Evolutionary conservation across 1,140 invertebrate genomes (phyloP).

Genomic region (Drosophila varians): DNA sequence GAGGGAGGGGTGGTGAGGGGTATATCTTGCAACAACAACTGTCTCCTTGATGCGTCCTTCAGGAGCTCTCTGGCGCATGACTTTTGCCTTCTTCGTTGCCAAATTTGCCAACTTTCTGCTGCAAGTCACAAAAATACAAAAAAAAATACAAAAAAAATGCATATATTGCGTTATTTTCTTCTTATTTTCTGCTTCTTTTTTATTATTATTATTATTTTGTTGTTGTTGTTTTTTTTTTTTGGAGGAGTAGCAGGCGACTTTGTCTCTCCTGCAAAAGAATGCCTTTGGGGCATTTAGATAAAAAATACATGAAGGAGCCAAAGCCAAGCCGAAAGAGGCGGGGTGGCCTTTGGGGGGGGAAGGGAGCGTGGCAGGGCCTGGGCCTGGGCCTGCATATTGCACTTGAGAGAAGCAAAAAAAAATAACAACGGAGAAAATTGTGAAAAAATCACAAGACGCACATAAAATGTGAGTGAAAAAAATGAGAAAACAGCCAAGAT

Average conservation of each 20-base stretch:
- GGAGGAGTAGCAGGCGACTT: constrained; percentile 46
- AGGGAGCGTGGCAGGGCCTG: background rate
- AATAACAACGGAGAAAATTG: constrained; percentile 38
- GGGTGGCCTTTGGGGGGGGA: background rate
- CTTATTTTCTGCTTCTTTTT: constrained; percentile 6
- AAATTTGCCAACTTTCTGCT: constrained; percentile 56
- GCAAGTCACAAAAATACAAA: constrained; percentile 34
- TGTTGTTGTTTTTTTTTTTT: constrained; percentile 29
- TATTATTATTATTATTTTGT: constrained; percentile 48
- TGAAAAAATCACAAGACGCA: constrained; percentile 64
- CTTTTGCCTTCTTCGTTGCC: constrained; percentile 66
- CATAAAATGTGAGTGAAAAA: constrained; percentile 56
- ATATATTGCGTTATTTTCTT: constrained; percentile 59
- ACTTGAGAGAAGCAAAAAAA: constrained; percentile 53
- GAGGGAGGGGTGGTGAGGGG: too few relatives aligned
- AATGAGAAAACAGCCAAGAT: background rate
- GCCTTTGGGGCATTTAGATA: constrained; percentile 77
- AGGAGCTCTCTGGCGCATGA: constrained; percentile 78
- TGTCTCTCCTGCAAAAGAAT: constrained; percentile 67
- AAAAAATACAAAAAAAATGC: constrained; percentile 10
- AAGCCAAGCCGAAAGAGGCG: constrained; percentile 42
- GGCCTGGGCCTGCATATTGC: constrained; percentile 43
- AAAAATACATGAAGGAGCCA: constrained; percentile 69
- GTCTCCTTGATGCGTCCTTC: constrained; percentile 80
- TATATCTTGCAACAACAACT: constrained; percentile 19